These are phyloP conservation scores for Epsilonema sp. DNA, from an alignment of 2,888 invertebrate genomes.

Conservation along the genomic window DNA sequence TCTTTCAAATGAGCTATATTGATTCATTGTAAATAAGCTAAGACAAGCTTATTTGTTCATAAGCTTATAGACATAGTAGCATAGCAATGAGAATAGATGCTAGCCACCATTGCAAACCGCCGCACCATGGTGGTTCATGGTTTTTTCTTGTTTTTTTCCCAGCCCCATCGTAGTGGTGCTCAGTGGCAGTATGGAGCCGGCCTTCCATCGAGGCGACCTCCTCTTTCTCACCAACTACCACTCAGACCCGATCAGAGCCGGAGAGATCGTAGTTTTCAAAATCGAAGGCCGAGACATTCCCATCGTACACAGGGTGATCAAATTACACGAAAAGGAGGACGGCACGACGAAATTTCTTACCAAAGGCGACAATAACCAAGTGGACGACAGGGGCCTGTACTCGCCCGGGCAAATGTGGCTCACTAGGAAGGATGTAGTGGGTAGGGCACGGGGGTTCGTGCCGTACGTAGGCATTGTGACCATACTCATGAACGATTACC, in stretches of 20 bases:
- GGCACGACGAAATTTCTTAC: constrained; percentile 89
- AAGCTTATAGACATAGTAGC: too few relatives aligned
- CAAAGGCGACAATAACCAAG: constrained; percentile 98
- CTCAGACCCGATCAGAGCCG: constrained; percentile 35
- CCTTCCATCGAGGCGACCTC: constrained; percentile 90
- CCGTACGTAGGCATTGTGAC: constrained; percentile 40
- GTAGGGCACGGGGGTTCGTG: constrained; percentile 57
- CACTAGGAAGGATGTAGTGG: constrained; percentile 88
- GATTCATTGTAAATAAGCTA: too few relatives aligned
- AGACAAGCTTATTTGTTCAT: too few relatives aligned
- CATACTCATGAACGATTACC: constrained; percentile 40
- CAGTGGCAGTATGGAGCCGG: constrained; percentile 97
- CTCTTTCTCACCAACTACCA: constrained; percentile 87
- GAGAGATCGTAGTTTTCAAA: constrained; percentile 39
- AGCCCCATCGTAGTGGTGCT: constrained; percentile 35
- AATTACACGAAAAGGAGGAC: constrained; percentile 43
- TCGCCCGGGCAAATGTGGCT: constrained; percentile 95
- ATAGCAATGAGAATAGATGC: too few relatives aligned
- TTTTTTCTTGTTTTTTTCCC: too few relatives aligned
- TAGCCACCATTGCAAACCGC: too few relatives aligned
- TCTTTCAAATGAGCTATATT: too few relatives aligned
- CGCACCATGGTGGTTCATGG: too few relatives aligned
- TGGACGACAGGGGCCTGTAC: constrained; percentile 94
- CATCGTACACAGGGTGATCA: constrained; percentile 35
- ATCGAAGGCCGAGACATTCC: constrained; percentile 38